Base-by-base conservation (phyloP, 1,140 invertebrate species). In the Calycopis cecrops region DNA sequence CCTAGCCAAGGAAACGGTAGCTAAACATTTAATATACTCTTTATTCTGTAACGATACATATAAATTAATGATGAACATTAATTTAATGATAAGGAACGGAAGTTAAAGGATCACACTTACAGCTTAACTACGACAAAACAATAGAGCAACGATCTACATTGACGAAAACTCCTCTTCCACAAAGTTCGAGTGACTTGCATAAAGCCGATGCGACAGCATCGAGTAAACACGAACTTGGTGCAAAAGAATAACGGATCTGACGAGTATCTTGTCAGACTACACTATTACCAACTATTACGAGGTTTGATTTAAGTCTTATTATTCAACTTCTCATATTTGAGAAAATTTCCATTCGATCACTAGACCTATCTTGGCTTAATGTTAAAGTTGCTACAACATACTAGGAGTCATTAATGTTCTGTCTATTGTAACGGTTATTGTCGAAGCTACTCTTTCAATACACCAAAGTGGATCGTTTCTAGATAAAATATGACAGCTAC, bases 401-500 rank as follows among this genome's bases (percentile, higher is more conserved):
- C 40, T 44, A 44, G 14, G 17, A 44, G 40, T 44, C 40, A 42
- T 37, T 10, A 4, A 9, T 28, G 21, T 10, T 16, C 38, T 40
- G 38, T 44, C 7, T 44, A 12, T 16, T 44, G 40, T 44, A 44
- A 17, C 16, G 40, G 14, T 44, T 44, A 44, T 44, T 44, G 40
- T 44, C 40, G 40, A 6, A 44, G 40, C 40, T 44, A 44, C 40
- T 44, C 14, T 16, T 44, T 44, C 14, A 44, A 44, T 44, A 16
- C 12, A 16, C 40, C 12, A 16, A 17, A 44, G 40, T 16, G 38
- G 14, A 37, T 37, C 21, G 21, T 37, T n/a, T 10, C 35, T 44
- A 44, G 14, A 14, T 9, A 44, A 40, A 44, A 16, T 16, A 44
- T 16, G 40, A 44, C 40, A 17, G 17, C 40, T 44, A 44, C 40